phyloP scores from a whole-genome alignment of 2,888 invertebrate genomes.

The Plusia festucae region DNA sequence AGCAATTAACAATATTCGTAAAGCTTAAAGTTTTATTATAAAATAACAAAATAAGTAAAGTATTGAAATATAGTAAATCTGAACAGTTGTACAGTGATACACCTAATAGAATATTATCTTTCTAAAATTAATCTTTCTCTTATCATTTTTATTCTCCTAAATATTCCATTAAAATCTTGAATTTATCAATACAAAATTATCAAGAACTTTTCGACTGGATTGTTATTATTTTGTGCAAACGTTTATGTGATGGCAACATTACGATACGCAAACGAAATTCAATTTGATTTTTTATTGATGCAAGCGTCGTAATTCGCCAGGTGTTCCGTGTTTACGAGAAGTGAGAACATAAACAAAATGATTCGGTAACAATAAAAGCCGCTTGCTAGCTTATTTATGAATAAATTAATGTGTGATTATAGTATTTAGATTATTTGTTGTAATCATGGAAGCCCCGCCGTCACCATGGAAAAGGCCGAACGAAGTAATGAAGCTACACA shows the following conservation, averaged over 20 bases:
- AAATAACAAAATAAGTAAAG: too few relatives aligned
- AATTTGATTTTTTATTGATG: conserved; percentile 34
- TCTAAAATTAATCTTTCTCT: too few relatives aligned
- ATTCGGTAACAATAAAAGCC: conserved; percentile 8
- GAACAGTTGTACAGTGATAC: too few relatives aligned
- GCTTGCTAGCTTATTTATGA: neutral
- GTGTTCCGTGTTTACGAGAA: conserved; percentile 31
- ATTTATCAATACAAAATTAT: too few relatives aligned
- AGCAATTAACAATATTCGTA: too few relatives aligned
- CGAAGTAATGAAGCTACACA: conserved; percentile 92
- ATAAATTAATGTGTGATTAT: neutral
- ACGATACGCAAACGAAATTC: conserved; percentile 23
- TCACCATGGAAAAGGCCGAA: conserved; percentile 90
- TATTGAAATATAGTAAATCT: too few relatives aligned
- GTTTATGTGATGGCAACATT: conserved; percentile 25
- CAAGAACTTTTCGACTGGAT: too few relatives aligned
- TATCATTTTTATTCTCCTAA: too few relatives aligned
- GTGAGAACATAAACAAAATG: conserved; percentile 38
- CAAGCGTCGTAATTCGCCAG: conserved; percentile 8
- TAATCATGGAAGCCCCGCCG: conserved; percentile 79
- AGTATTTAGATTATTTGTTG: conserved; percentile 12
- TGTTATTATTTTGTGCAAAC: neutral
- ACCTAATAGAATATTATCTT: too few relatives aligned
- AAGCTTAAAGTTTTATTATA: too few relatives aligned
- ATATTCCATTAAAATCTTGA: too few relatives aligned